phyloP scores from a whole-genome alignment of 2,888 invertebrate genomes.

The Abrostola triplasia region DNA sequence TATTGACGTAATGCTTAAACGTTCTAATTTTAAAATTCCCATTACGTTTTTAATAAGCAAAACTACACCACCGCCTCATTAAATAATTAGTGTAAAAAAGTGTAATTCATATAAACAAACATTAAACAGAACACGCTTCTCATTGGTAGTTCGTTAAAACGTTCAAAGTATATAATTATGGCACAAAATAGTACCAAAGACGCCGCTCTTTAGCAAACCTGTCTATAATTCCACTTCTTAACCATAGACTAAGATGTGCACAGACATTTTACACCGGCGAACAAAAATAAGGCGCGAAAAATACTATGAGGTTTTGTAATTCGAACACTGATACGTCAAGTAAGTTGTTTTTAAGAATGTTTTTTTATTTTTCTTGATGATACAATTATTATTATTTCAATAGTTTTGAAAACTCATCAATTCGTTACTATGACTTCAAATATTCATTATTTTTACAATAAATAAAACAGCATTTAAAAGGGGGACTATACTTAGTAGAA shows the following conservation, averaged over 20 bases:
- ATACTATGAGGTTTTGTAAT: constrained; percentile 17
- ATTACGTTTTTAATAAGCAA: constrained; percentile 23
- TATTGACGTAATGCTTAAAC: constrained; percentile 3
- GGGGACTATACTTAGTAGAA: no score
- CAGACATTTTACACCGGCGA: constrained; percentile 24
- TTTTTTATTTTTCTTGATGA: constrained; percentile 15
- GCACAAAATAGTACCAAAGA: constrained; percentile 65
- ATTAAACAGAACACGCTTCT: constrained; percentile 40
- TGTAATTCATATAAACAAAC: constrained; percentile 49
- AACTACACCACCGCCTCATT: constrained; percentile 29
- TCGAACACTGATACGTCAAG: background rate
- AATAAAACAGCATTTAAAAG: no score
- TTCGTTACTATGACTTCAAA: no score
- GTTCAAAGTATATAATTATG: constrained; percentile 61
- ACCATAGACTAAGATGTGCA: constrained; percentile 50
- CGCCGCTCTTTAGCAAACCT: constrained; percentile 64
- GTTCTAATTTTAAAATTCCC: constrained; percentile 3
- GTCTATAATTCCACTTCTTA: constrained; percentile 62
- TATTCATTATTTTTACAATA: no score
- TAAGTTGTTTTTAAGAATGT: constrained; percentile 13
- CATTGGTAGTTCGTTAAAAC: constrained; percentile 55
- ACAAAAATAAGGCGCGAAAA: constrained; percentile 21
- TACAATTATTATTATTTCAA: no score
- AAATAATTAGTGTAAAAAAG: constrained; percentile 41
- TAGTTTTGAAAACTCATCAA: no score